These are phyloP conservation scores for Cardiocondyla obscurior DNA, from an alignment of 1,140 invertebrate species.

Conservation along the genomic window DNA sequence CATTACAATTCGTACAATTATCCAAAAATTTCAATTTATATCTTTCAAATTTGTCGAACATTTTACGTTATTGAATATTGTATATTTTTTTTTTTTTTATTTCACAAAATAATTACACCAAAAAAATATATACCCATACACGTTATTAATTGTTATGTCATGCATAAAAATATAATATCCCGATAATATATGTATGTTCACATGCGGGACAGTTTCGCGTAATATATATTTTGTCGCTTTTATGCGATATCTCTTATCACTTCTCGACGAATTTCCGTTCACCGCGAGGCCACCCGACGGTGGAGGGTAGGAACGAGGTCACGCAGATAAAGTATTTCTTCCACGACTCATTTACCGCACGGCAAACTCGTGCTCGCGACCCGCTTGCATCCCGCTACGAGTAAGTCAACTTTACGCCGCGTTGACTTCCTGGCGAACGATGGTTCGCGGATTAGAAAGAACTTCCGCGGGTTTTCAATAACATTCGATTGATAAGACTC, in stretches of 20 bases:
- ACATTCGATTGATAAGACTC: no score
- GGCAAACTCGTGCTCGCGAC: slow-evolving; percentile 59
- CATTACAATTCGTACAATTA: slow-evolving; percentile 22
- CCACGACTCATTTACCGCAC: slow-evolving; percentile 62
- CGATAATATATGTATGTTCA: no score
- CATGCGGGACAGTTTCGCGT: background rate
- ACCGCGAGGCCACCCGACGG: background rate
- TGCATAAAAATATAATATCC: no score
- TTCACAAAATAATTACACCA: slow-evolving; percentile 6
- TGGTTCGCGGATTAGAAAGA: slow-evolving; percentile 60
- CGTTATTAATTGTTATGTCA: no score
- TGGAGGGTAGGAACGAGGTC: slow-evolving; percentile 25
- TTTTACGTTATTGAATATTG: background rate
- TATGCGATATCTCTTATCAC: slow-evolving; percentile 20
- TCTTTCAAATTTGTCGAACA: background rate
- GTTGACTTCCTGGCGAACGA: slow-evolving; percentile 14
- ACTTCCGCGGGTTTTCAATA: slow-evolving; percentile 51
- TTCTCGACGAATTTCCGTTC: slow-evolving; percentile 2
- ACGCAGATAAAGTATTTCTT: slow-evolving; percentile 41
- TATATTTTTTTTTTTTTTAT: slow-evolving; percentile 11
- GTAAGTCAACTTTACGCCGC: slow-evolving; percentile 24
- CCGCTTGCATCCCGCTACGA: background rate
- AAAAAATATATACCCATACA: background rate
- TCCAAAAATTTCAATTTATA: slow-evolving; percentile 16
- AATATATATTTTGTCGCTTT: background rate